phyloP scores from a whole-genome alignment of 2,888 invertebrate species.

The Tetragonula carbonaria region DNA sequence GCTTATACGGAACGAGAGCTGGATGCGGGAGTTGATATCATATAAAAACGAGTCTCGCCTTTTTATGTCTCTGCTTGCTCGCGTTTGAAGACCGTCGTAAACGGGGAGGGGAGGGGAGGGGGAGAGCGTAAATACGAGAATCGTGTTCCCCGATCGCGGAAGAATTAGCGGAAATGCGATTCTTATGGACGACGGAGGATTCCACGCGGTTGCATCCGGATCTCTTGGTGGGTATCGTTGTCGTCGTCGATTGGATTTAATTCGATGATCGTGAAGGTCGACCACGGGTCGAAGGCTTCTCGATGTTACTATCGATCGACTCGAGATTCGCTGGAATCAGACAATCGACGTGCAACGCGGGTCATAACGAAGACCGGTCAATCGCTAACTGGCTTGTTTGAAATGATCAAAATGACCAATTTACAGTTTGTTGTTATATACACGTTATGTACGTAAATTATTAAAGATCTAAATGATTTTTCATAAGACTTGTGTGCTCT shows the following conservation, averaged over 20 bases:
- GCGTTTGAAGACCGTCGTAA: constrained; percentile 33
- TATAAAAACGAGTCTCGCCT: constrained; percentile 60
- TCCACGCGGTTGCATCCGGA: background rate
- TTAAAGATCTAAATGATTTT: too few species aligned
- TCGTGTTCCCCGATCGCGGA: constrained; percentile 25
- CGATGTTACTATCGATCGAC: constrained; percentile 18
- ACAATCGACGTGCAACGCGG: background rate
- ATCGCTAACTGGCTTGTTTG: background rate
- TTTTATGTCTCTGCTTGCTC: constrained; percentile 37
- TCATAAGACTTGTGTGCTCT: too few species aligned
- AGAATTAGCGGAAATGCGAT: constrained; percentile 48
- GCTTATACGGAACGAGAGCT: constrained; percentile 58
- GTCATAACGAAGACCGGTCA: constrained; percentile 5
- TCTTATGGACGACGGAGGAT: constrained; percentile 39
- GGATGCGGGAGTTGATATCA: constrained; percentile 60
- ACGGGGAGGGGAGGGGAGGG: background rate
- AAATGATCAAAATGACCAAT: too few species aligned
- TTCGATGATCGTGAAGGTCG: constrained; percentile 33
- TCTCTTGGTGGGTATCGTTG: background rate
- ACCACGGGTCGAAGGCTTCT: background rate
- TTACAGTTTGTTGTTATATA: too few species aligned
- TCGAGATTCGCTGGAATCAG: background rate
- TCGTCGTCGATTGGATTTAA: constrained; percentile 32
- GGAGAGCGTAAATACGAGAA: constrained; percentile 9
- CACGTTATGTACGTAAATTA: too few species aligned